Conservation (phyloP, 2,888 invertebrate species). For the Aleiodes testaceus region DNA sequence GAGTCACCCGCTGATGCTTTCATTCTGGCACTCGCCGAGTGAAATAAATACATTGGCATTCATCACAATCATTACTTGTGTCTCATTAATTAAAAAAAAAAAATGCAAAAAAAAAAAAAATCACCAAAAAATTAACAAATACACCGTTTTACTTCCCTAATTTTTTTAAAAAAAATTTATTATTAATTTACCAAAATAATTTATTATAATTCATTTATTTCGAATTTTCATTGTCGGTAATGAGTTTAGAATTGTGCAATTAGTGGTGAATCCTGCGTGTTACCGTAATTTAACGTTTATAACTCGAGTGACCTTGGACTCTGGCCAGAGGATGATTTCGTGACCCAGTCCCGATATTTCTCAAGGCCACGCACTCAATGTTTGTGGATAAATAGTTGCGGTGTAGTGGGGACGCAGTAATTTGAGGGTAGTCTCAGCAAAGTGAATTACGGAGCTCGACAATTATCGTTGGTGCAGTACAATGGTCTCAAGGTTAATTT, state of each 20-base stretch:
- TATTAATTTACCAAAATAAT: no score
- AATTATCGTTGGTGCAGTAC: slow-evolving; percentile 11
- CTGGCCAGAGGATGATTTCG: slow-evolving; percentile 29
- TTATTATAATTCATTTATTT: no score
- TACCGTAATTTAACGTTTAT: slow-evolving; percentile 28
- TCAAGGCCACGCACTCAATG: slow-evolving; percentile 33
- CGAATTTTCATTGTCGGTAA: slow-evolving; percentile 2
- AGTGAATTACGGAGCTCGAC: slow-evolving; percentile 38
- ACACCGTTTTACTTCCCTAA: no score
- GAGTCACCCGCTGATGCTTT: slow-evolving; percentile 36
- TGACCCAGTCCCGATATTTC: slow-evolving; percentile 48
- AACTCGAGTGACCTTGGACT: not conserved
- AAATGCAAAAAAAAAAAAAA: no score
- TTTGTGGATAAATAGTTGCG: slow-evolving; percentile 11
- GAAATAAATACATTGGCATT: slow-evolving; percentile 25
- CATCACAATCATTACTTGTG: slow-evolving; percentile 14
- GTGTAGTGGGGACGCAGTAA: slow-evolving; percentile 23
- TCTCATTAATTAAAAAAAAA: slow-evolving; percentile 25
- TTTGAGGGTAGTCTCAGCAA: slow-evolving; percentile 39
- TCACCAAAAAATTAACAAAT: no score
- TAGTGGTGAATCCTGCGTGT: slow-evolving; percentile 28
- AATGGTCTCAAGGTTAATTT: slow-evolving; percentile 27
- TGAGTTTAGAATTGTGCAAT: slow-evolving; percentile 1
- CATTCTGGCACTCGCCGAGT: slow-evolving; percentile 11
- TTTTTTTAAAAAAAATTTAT: no score